Evolutionary conservation across 2,888 invertebrate genomes (phyloP), one percentile per base, ranked within the genome.

Genomic region (Lasioglossum morio): DNA sequence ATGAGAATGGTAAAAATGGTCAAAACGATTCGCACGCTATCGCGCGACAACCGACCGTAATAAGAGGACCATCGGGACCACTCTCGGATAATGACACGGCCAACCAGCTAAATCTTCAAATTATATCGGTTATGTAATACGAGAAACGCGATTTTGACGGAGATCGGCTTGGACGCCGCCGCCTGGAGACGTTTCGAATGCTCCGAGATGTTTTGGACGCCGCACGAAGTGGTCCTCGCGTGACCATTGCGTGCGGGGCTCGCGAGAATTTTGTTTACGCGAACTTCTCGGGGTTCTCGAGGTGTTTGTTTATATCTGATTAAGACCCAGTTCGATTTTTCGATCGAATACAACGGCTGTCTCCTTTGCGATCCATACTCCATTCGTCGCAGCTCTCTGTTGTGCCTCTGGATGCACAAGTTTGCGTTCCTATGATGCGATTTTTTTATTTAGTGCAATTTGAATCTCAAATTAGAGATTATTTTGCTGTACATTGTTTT

Each of bases 101-200:
- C 63, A 7, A 16, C 27, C 27, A 63, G 30, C 30, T 30, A n/a
- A 27, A 30, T 63, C 63, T 16, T 30, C 16, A 63, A 63, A 63
- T 63, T 63, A 30, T 63, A 30, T 63, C 63, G 63, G 63, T 63
- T 63, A n/a, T 7, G 63, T 30, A 63, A 63, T 63, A n/a, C 30
- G 63, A 16, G 27, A 63, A 63, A 30, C 12, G 63, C 30, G n/a
- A 63, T 30, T 30, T 16, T 30, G 16, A 30, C 63, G 14, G 60
- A 30, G 60, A 60, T 60, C 60, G 27, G 60, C 16, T 27, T 8
- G 23, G 23, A 3, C 23, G 23, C 23, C 23, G 53, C 53, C 53
- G 53, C 53, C 53, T n/a, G 53, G 53, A 53, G 53, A 53, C 16
- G 27, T 30, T 30, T 7, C 4, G 60, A 5, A 27, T 5, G 60